Evolutionary conservation across 2,888 invertebrate genomes (phyloP), one percentile per base, ranked within the genome.

Genomic region (Drosophila sordidula): DNA sequence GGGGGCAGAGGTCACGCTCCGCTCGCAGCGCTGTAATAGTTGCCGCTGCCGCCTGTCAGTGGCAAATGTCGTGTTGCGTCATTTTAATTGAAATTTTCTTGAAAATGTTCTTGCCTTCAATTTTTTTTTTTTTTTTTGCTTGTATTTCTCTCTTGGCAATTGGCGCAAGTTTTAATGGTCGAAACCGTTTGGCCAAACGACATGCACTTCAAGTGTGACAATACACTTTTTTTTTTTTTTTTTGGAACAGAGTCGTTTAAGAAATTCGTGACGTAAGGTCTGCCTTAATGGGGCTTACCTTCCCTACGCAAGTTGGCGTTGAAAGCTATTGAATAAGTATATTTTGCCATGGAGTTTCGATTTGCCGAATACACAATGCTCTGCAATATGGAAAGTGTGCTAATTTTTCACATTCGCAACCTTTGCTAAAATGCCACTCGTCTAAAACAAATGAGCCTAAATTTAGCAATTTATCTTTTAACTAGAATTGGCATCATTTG

Each of bases 31-130:
- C 32, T 42, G 45, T 38, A 58, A 45, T 58, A 66, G 50, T 42
- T 25, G 68, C 29, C 36, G 34, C 41, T 63, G 62, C 72, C 71
- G 68, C 61, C 69, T 41, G 57, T 29, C 45, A 50, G 50, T 70
- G 78, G 57, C 68, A 71, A 83, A 71, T 82, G 84, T 71, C 69
- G 57, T 68, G 61, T 67, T 71, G 72, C 81, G 75, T 79, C 75
- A 88, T 80, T 87, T 81, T 78, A 87, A 87, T 88, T 84, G 80
- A 86, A 86, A 84, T 82, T 78, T 78, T 84, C 78, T 81, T 69
- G 25, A 54, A 54, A 75, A 75, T 77, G 73, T 57, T 63, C 34
- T 34, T 6, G 8, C n/a, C n/a, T n/a, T n/a, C n/a, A n/a, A 1
- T 34, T 34, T 3, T 32, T 34, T 34, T 8, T 34, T 12, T 34